These are phyloP conservation scores for Gymnoscopelus microlampas DNA, from an alignment of 2,797 vertebrate genomes.

Conservation along the genomic window DNA sequence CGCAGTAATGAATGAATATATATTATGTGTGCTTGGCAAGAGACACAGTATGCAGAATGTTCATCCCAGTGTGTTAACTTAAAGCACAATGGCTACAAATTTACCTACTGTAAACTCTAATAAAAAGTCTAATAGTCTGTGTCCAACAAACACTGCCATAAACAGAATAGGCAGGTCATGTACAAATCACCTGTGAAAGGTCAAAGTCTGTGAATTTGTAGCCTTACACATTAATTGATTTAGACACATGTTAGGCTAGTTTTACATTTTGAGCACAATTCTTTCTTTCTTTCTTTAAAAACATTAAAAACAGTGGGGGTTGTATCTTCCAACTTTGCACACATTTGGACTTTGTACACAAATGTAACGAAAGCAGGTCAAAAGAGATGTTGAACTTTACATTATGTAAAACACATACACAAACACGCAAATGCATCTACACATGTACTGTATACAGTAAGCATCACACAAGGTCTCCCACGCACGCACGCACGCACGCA, in stretches of 20 bases:
- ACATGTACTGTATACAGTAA: constrained; percentile 1
- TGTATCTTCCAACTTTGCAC: constrained; percentile 34
- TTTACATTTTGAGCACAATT: not conserved
- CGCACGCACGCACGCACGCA: constrained; percentile 20
- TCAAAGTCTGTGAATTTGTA: not conserved
- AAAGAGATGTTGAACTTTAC: constrained; percentile 33
- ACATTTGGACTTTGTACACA: constrained; percentile 58
- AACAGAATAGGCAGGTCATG: not conserved
- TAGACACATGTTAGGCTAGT: not conserved
- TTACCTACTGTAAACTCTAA: not conserved
- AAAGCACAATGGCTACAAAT: not conserved
- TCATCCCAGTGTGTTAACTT: not conserved
- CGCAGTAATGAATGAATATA: not conserved
- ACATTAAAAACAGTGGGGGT: not conserved
- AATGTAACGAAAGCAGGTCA: constrained; percentile 27
- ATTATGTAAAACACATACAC: constrained; percentile 18
- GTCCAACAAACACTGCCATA: not conserved
- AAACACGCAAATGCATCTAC: constrained; percentile 4
- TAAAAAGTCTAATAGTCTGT: not conserved
- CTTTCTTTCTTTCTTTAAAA: not conserved
- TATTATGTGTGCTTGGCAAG: no score
- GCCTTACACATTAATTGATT: not conserved
- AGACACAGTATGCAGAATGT: not conserved
- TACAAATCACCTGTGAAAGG: not conserved
- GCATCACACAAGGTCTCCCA: not conserved